Conservation (phyloP, 2,797 vertebrate species). For the Etheostoma nigrum region DNA sequence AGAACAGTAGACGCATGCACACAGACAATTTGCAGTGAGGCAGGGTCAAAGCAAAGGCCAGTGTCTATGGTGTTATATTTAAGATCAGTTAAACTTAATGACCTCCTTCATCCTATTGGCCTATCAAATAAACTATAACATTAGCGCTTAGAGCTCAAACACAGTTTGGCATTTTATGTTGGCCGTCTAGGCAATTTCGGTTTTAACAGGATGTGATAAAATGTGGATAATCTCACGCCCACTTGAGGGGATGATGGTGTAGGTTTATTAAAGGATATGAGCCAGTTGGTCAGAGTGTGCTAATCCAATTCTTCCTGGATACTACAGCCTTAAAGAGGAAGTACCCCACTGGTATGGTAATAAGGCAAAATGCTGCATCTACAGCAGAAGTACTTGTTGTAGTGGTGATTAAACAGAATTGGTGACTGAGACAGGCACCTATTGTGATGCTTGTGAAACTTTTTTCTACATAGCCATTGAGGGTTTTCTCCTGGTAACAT, state of each 20-base stretch:
- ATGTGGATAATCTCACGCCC: slow-evolving; percentile 75
- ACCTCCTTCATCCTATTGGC: slow-evolving; percentile 68
- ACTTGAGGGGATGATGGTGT: slow-evolving; percentile 79
- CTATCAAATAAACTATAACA: slow-evolving; percentile 75
- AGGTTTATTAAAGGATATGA: slow-evolving; percentile 79
- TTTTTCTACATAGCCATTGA: slow-evolving; percentile 4
- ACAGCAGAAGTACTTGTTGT: too few relatives aligned
- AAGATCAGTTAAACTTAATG: slow-evolving; percentile 81
- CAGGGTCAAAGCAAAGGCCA: slow-evolving; percentile 61
- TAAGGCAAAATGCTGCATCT: slow-evolving; percentile 31
- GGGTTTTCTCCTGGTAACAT: slow-evolving; percentile 14
- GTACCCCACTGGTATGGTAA: slow-evolving; percentile 37
- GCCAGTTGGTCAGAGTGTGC: slow-evolving; percentile 49
- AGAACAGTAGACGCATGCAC: slow-evolving; percentile 17
- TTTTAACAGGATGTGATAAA: slow-evolving; percentile 78
- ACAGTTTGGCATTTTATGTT: slow-evolving; percentile 71
- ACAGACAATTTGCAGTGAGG: slow-evolving; percentile 22
- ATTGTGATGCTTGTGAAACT: slow-evolving; percentile 11
- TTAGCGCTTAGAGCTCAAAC: slow-evolving; percentile 47
- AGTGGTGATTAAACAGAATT: slow-evolving; percentile 13
- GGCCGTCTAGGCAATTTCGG: slow-evolving; percentile 57
- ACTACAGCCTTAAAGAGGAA: slow-evolving; percentile 51
- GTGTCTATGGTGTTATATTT: slow-evolving; percentile 61
- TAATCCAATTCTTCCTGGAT: slow-evolving; percentile 60
- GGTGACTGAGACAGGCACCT: slow-evolving; percentile 3